Evolutionary conservation across 2,888 invertebrate species (phyloP).

Genomic region (Agrochola litura): DNA sequence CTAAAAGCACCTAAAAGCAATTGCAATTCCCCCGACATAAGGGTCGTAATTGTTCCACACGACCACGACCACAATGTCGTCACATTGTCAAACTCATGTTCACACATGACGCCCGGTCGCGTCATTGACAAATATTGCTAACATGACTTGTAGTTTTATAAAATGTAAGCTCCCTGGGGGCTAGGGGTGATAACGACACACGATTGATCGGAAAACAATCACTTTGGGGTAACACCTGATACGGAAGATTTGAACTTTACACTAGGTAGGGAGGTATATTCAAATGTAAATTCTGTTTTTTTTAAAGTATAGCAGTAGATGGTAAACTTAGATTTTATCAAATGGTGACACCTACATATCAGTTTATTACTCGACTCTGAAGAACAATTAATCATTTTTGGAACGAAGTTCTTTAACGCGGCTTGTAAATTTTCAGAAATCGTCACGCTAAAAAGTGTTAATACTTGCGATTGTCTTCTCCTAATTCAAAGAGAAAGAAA

Average conservation of each 20-base stretch:
- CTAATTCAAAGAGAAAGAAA: too few relatives aligned
- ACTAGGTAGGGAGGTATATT: background rate
- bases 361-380: background rate
- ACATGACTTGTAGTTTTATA: conserved; percentile 58
- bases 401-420: too few relatives aligned
- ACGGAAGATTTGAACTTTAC: background rate
- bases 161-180: conserved; percentile 10
- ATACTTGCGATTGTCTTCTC: too few relatives aligned
- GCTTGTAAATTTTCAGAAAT: too few relatives aligned
- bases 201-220: conserved; percentile 47
- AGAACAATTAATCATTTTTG: too few relatives aligned
- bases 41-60: conserved; percentile 46
- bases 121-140: conserved; percentile 70
- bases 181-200: conserved; percentile 31
- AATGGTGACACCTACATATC: too few relatives aligned
- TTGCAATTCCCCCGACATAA: background rate
- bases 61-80: conserved; percentile 59
- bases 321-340: too few relatives aligned
- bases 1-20: background rate
- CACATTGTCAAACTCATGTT: conserved; percentile 64
- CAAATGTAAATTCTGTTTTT: background rate
- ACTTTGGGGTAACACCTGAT: conserved; percentile 12
- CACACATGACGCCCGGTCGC: conserved; percentile 48
- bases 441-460: too few relatives aligned
- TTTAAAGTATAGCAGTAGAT: too few relatives aligned